phyloP scores from a whole-genome alignment of 2,797 vertebrate genomes.

The Pteropus rufus region DNA sequence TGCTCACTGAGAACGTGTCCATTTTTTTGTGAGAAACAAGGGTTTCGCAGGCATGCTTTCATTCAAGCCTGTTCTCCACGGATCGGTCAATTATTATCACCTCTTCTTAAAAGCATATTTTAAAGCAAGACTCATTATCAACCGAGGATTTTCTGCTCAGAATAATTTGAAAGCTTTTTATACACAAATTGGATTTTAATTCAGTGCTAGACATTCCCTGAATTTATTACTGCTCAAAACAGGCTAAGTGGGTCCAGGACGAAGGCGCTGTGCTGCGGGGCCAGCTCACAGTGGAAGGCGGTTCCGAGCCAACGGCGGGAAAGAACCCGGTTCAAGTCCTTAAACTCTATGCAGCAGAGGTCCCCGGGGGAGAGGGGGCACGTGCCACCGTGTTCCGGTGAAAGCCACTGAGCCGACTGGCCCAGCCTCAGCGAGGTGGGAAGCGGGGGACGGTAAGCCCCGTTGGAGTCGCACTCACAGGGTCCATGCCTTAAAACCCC shows the following conservation, averaged over 20 bases:
- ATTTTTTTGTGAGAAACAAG: not conserved
- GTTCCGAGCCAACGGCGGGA: conserved; percentile 40
- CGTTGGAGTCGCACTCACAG: not conserved
- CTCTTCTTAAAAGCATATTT: not conserved
- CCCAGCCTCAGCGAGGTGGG: not conserved
- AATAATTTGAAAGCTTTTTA: not conserved
- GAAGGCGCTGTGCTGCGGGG: not conserved
- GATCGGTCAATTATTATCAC: not conserved
- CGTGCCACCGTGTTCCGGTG: not conserved
- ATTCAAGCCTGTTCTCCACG: not conserved
- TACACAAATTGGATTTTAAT: not conserved
- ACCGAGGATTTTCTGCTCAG: not conserved
- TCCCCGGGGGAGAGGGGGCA: not conserved
- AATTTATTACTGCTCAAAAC: conserved; percentile 58
- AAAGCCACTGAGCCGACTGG: not conserved
- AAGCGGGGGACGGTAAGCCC: rapidly evolving
- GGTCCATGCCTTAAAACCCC: not conserved
- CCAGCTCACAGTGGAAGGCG: conserved; percentile 61
- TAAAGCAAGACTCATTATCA: not conserved
- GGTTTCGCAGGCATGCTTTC: not conserved
- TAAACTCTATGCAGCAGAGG: not conserved
- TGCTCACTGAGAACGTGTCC: not conserved
- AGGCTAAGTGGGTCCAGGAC: not conserved
- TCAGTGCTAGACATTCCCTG: not conserved
- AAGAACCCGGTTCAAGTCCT: conserved; percentile 57